phyloP scores from a whole-genome alignment of 1,140 invertebrate genomes.

The Aphelinus atriplicis region DNA sequence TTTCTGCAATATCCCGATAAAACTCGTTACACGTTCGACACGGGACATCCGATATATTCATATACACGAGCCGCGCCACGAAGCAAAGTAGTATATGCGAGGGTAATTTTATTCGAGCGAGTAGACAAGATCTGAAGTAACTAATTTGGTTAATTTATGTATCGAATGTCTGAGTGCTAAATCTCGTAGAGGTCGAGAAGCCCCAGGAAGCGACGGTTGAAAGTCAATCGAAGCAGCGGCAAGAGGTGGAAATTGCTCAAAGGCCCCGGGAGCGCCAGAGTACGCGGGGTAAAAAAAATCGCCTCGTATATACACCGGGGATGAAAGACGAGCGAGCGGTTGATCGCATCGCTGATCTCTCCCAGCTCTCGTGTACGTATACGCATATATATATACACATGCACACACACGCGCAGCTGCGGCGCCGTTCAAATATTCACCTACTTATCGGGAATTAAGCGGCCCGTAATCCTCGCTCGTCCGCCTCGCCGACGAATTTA shows the following conservation, averaged over 20 bases:
- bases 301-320: background rate
- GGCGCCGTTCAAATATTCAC: slow-evolving; percentile 39
- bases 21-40: too few relatives aligned
- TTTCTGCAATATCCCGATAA: too few relatives aligned
- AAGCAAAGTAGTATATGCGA: too few relatives aligned
- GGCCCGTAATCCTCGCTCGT: slow-evolving; percentile 31
- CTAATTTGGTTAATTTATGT: slow-evolving; percentile 30
- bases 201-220: background rate
- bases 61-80: too few relatives aligned
- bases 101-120: too few relatives aligned
- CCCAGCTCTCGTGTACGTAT: too few relatives aligned
- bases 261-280: background rate
- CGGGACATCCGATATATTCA: too few relatives aligned
- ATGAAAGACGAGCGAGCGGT: slow-evolving; percentile 17
- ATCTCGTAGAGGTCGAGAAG: slow-evolving; percentile 2
- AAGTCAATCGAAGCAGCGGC: slow-evolving; percentile 5
- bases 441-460: slow-evolving; percentile 42
- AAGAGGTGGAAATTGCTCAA: slow-evolving; percentile 11
- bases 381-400: background rate
- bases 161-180: slow-evolving; percentile 8
- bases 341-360: slow-evolving; percentile 32
- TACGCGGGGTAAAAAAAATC: background rate
- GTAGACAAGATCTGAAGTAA: too few relatives aligned
- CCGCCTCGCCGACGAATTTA: slow-evolving; percentile 53
- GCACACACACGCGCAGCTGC: background rate